Conservation (phyloP, 2,888 invertebrate species). For the Odontothrips loti region DNA sequence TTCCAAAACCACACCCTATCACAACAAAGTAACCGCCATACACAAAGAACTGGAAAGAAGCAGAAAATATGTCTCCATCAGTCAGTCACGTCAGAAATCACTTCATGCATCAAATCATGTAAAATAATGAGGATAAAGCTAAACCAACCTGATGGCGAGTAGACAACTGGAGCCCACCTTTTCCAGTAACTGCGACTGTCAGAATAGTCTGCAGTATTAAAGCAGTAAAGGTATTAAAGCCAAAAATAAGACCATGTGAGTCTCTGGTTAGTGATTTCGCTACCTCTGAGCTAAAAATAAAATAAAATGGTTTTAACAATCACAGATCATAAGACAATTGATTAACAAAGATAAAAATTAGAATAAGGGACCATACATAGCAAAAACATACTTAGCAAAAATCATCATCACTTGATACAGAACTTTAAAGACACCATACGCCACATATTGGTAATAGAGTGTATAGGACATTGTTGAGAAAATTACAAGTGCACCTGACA, state of each 20-base stretch:
- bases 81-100: too few species aligned
- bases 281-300: constrained; percentile 70
- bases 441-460: constrained; percentile 61
- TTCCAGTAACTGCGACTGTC: constrained; percentile 59
- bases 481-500: background rate
- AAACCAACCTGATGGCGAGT: constrained; percentile 41
- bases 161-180: constrained; percentile 41
- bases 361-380: background rate
- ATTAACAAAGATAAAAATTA: background rate
- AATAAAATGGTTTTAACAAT: constrained; percentile 52
- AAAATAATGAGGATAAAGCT: background rate
- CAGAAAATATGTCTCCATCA: background rate
- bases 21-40: constrained; percentile 64
- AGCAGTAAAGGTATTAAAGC: constrained; percentile 80
- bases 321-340: background rate
- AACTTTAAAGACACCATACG: constrained; percentile 70
- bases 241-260: constrained; percentile 86
- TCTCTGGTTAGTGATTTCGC: constrained; percentile 75
- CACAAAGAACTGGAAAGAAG: constrained; percentile 56
- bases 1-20: constrained; percentile 56
- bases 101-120: background rate
- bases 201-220: constrained; percentile 72
- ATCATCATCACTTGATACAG: constrained; percentile 78
- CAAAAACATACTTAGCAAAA: constrained; percentile 59
- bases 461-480: background rate